phyloP scores from a whole-genome alignment of 2,888 invertebrate species.

The Drosophila aldrichi region DNA sequence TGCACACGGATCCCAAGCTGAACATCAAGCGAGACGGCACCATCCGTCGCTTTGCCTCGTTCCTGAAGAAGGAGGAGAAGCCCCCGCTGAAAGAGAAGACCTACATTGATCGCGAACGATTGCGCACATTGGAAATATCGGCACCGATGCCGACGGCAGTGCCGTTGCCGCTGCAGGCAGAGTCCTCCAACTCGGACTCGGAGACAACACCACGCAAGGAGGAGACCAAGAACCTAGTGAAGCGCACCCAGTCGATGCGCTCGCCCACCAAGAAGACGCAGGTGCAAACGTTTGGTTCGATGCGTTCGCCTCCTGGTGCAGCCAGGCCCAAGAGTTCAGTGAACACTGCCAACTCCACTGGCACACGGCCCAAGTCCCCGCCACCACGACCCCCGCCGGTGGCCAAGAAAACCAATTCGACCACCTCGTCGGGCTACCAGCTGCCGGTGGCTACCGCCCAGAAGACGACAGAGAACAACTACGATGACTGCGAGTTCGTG shows the following conservation, averaged over 20 bases:
- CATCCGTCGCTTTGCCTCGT: constrained; percentile 91
- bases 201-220: constrained; percentile 85
- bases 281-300: constrained; percentile 93
- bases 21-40: constrained; percentile 88
- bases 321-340: constrained; percentile 91
- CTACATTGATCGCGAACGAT: constrained; percentile 89
- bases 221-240: constrained; percentile 86
- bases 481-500: constrained; percentile 91
- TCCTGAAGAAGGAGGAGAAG: constrained; percentile 89
- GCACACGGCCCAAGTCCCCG: constrained; percentile 90
- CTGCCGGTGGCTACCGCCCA: constrained; percentile 85
- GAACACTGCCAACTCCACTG: constrained; percentile 15
- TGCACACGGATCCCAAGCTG: constrained; percentile 83
- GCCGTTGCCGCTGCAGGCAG: constrained; percentile 83
- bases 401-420: constrained; percentile 84
- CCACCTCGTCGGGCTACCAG: constrained; percentile 87
- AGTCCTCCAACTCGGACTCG: constrained; percentile 86
- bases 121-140: constrained; percentile 93
- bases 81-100: constrained; percentile 88
- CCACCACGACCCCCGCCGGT: constrained; percentile 89
- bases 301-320: constrained; percentile 88
- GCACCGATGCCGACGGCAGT: constrained; percentile 89
- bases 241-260: constrained; percentile 93
- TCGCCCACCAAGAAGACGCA: constrained; percentile 87
- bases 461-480: constrained; percentile 86